Conservation (phyloP, 2,113 vertebrate genomes). For the Oriolus oriolus region DNA sequence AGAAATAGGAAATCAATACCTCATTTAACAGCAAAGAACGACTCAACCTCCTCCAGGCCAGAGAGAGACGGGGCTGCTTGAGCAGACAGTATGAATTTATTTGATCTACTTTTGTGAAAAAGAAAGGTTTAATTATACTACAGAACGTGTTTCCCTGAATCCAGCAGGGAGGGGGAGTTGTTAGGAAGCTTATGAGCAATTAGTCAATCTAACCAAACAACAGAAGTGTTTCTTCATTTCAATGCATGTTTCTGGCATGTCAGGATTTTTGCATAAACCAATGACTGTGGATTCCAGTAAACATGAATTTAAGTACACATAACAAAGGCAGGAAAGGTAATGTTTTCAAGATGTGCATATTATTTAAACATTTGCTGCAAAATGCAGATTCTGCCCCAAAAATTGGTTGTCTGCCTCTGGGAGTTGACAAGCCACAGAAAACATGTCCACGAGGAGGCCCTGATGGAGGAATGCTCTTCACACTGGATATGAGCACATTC, state of each 20-base stretch:
- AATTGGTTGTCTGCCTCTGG: not conserved
- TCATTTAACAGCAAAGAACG: conserved; percentile 41
- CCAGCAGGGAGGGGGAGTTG: not conserved
- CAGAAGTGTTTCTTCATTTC: not conserved
- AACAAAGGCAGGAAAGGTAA: not conserved
- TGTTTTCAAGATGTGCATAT: not conserved
- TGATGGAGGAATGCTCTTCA: not conserved
- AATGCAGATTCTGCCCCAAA: not conserved
- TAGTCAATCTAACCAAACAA: not conserved
- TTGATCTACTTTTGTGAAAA: conserved; percentile 15
- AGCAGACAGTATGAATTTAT: conserved; percentile 8
- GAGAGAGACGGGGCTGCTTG: not conserved
- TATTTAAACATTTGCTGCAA: not conserved
- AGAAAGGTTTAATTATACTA: not conserved
- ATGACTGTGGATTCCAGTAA: not conserved
- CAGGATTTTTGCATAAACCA: not conserved
- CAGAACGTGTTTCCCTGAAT: not conserved
- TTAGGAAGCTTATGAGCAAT: not conserved
- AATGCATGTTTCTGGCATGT: not conserved
- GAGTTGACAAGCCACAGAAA: not conserved
- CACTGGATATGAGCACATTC: not conserved
- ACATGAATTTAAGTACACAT: not conserved
- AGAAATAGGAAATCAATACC: conserved; percentile 62
- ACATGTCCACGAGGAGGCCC: not conserved
- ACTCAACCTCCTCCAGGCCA: conserved; percentile 5